phyloP scores from a whole-genome alignment of 2,888 invertebrate species.

The Heliconius sara region DNA sequence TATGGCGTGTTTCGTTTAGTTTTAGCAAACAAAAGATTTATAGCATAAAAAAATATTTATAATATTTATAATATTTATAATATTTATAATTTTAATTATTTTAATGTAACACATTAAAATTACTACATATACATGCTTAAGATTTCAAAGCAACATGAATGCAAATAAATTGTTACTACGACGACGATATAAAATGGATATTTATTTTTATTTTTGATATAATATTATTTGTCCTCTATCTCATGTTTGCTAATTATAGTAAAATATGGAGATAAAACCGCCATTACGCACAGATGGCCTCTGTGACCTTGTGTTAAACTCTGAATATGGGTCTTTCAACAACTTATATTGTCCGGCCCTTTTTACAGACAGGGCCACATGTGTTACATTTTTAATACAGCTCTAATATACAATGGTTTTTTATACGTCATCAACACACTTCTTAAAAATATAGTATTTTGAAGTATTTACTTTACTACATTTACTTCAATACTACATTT shows the following conservation, averaged over 20 bases:
- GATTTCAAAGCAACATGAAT: not conserved
- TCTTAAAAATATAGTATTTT: not conserved
- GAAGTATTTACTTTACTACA: conserved; percentile 10
- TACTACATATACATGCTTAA: no score
- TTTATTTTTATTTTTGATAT: not conserved
- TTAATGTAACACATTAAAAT: no score
- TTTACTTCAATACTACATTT: conserved; percentile 7
- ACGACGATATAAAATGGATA: not conserved
- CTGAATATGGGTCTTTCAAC: conserved; percentile 20
- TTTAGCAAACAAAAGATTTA: no score
- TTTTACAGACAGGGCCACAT: conserved; percentile 12
- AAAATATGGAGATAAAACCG: conserved; percentile 30
- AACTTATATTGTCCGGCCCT: conserved; percentile 21
- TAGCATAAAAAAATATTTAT: no score
- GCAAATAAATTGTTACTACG: not conserved
- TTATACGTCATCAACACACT: not conserved
- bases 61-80: no score
- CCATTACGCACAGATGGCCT: conserved; percentile 39
- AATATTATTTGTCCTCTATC: not conserved
- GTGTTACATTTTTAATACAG: conserved; percentile 24
- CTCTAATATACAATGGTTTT: conserved; percentile 16
- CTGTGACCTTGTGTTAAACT: conserved; percentile 30
- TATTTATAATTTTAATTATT: no score
- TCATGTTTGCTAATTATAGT: conserved; percentile 11
- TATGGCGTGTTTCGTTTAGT: no score